Base-by-base conservation (phyloP, 2,888 invertebrate genomes). In the Andrena trimmerana region DNA sequence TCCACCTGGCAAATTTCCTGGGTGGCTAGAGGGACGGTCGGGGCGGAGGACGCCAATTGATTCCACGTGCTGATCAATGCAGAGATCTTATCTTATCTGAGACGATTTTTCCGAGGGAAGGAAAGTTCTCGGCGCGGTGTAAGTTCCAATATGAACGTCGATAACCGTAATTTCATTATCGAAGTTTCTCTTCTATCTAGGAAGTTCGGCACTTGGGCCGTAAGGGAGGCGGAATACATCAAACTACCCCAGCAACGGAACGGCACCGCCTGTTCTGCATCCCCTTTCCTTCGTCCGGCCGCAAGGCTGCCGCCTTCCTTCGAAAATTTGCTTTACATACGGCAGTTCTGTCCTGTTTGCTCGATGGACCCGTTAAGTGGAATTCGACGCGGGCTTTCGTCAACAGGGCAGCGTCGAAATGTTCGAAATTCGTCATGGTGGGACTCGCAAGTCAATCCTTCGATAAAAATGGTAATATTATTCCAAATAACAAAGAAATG, bases 151-250 rank as follows among this genome's bases (percentile, higher is more conserved):
- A 81, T 81, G 77, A 76, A 77, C 80, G 69, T 70, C 82, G 86
- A 88, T 84, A 86, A 81, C 82, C 78, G 82, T 88, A 86, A 87
- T 88, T 87, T 87, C 88, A 81, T 87, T 87, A 87, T 81, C 84
- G 70, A 88, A 87, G 84, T 84, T 81, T 81, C 87, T 63, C 86
- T 69, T 60, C 75, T 72, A 83, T 68, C 50, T 71, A 24, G 71
- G 60, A 87, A 86, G 71, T 86, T 87, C 52, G 73, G 27, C 80
- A 68, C 70, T 70, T 74, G 69, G 76, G 57, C 66, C 65, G 74
- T 62, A 68, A 77, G 77, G 85, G 66, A 80, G 66, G 60, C 59
- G 50, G 75, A 82, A 85, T 87, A 87, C 79, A 79, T 87, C 82
- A 80, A 87, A 80, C 85, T 85, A 69, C 4, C 71, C 77, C n/a